These are phyloP conservation scores for Endomychus coccineus DNA, from an alignment of 2,888 invertebrate genomes.

Conservation along the genomic window DNA sequence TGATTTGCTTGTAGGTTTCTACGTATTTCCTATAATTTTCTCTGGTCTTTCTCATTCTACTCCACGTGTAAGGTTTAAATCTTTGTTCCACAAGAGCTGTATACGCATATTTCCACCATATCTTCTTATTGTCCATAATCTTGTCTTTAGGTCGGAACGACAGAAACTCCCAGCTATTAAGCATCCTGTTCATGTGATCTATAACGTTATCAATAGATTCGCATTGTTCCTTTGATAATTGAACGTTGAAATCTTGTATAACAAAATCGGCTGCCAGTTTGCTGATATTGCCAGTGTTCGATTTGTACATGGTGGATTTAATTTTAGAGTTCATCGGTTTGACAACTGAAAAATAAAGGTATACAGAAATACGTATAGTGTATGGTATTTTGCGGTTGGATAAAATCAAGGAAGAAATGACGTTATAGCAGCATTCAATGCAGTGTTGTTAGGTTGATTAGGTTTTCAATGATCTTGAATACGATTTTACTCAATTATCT, in stretches of 20 bases:
- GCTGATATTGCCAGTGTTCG: slow-evolving; percentile 48
- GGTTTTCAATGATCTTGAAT: no score
- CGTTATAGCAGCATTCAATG: no score
- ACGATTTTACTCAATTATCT: no score
- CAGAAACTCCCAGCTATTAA: slow-evolving; percentile 54
- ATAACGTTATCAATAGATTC: slow-evolving; percentile 52
- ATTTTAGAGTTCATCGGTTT: slow-evolving; percentile 73
- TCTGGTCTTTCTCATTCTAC: slow-evolving; percentile 59
- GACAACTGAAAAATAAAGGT: slow-evolving; percentile 51
- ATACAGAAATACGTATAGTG: no score
- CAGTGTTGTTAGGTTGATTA: no score
- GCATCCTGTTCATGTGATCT: slow-evolving; percentile 56
- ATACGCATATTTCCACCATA: slow-evolving; percentile 74
- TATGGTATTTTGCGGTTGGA: no score
- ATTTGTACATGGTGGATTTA: slow-evolving; percentile 61
- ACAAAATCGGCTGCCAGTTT: slow-evolving; percentile 63
- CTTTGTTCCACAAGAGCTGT: slow-evolving; percentile 63
- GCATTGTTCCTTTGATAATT: slow-evolving; percentile 66
- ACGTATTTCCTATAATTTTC: slow-evolving; percentile 63
- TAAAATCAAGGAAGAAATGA: no score
- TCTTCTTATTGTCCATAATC: slow-evolving; percentile 51
- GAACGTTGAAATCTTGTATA: slow-evolving; percentile 66
- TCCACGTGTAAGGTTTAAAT: slow-evolving; percentile 68
- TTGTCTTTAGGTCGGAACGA: slow-evolving; percentile 34
- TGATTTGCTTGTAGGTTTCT: slow-evolving; percentile 60